These are phyloP conservation scores for Opisthocomus hoazin DNA, from an alignment of 2,113 vertebrate genomes.

Conservation along the genomic window DNA sequence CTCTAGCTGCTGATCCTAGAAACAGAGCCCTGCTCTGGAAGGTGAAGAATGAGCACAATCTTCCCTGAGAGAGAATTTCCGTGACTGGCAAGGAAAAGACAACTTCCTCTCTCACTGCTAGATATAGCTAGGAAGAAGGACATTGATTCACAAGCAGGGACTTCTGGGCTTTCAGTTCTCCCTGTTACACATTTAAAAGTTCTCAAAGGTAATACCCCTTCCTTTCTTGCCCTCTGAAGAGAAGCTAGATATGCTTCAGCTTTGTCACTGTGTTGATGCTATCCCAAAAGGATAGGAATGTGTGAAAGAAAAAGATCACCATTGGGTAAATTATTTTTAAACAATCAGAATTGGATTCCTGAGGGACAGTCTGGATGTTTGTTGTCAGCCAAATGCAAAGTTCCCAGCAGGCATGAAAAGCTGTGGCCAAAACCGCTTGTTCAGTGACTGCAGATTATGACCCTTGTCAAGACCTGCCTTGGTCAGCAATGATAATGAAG, in stretches of 20 bases:
- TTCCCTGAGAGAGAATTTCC: background rate
- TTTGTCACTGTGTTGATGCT: background rate
- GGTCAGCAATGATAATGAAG: background rate
- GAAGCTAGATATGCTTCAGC: background rate
- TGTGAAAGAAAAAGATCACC: background rate
- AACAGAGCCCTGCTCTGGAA: background rate
- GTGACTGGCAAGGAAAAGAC: background rate
- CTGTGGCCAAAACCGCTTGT: background rate
- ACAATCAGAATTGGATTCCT: background rate
- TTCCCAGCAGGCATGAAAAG: background rate
- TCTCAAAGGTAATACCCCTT: background rate
- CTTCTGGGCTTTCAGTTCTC: background rate
- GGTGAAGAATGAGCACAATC: background rate
- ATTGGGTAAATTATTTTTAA: background rate
- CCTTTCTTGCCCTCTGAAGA: background rate
- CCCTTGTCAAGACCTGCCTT: background rate
- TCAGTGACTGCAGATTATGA: background rate
- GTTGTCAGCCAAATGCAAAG: background rate
- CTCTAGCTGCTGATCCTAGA: background rate
- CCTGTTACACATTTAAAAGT: background rate
- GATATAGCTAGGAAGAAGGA: background rate
- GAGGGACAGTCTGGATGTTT: background rate
- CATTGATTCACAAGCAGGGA: background rate
- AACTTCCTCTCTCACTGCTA: background rate
- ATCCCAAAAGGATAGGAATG: background rate